phyloP scores from a whole-genome alignment of 1,140 invertebrate species.

The Zaprionus gabonicus region DNA sequence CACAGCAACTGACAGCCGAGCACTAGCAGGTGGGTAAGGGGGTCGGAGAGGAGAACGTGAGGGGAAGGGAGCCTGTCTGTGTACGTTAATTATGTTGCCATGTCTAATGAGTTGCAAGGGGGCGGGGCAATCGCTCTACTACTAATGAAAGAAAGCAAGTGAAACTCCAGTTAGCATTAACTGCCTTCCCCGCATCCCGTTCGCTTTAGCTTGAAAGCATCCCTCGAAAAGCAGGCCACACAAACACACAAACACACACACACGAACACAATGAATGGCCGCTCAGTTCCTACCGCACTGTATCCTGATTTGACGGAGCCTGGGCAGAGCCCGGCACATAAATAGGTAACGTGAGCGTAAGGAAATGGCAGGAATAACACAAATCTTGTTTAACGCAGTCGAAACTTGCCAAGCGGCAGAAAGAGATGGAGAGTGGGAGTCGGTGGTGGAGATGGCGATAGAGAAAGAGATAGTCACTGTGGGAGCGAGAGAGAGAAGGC shows the following conservation, averaged over 20 bases:
- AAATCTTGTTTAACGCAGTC: conserved; percentile 62
- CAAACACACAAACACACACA: conserved; percentile 1
- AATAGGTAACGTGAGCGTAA: conserved; percentile 57
- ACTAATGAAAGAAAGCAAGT: conserved; percentile 75
- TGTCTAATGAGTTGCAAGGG: conserved; percentile 57
- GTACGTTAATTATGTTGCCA: conserved; percentile 66
- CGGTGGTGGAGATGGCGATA: neutral
- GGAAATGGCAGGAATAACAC: conserved; percentile 55
- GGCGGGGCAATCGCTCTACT: conserved; percentile 41
- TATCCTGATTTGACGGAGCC: conserved; percentile 69
- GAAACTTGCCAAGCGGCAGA: conserved; percentile 10
- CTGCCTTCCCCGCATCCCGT: neutral
- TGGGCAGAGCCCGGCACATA: conserved; percentile 43
- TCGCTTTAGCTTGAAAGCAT: neutral
- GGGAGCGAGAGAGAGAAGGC: neutral
- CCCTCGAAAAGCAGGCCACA: conserved; percentile 14
- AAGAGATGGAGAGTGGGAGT: conserved; percentile 5
- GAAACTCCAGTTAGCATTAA: conserved; percentile 65
- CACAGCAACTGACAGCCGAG: conserved; percentile 57
- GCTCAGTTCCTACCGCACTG: conserved; percentile 70
- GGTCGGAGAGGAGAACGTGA: neutral
- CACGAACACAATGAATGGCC: conserved; percentile 20
- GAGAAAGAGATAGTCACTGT: conserved; percentile 1
- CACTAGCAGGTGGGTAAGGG: neutral
- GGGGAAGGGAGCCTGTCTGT: neutral